Conservation (phyloP, 1,140 invertebrate species). For the Geopemphigus sp. region DNA sequence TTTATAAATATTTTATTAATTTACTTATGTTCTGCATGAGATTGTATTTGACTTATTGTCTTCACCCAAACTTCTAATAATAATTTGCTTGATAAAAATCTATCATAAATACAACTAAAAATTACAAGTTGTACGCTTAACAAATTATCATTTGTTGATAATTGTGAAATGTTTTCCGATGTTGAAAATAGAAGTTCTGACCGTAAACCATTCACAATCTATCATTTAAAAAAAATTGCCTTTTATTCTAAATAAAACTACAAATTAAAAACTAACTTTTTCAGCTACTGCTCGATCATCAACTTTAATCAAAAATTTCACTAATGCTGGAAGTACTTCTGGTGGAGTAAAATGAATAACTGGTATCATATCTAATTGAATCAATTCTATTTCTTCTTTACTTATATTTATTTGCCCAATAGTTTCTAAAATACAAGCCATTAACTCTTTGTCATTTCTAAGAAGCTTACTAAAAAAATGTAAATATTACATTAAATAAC, state of each 20-base stretch:
- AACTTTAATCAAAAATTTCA: constrained; percentile 51
- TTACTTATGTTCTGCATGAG: constrained; percentile 52
- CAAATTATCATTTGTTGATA: constrained; percentile 3
- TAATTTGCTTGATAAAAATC: constrained; percentile 51
- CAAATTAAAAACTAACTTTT: constrained; percentile 36
- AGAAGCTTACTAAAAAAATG: constrained; percentile 51
- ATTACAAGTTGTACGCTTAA: constrained; percentile 44
- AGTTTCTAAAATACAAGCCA: constrained; percentile 51
- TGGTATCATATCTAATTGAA: constrained; percentile 50
- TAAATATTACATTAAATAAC: background rate
- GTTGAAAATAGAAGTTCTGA: constrained; percentile 47
- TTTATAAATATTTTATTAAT: constrained; percentile 5
- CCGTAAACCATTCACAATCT: constrained; percentile 51
- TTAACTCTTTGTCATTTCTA: constrained; percentile 50
- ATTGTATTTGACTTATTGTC: constrained; percentile 52
- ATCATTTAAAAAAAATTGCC: background rate
- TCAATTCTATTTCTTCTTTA: constrained; percentile 49
- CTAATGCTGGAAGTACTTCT: constrained; percentile 51
- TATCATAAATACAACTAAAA: constrained; percentile 48
- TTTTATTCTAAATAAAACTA: background rate
- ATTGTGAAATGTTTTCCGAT: constrained; percentile 8
- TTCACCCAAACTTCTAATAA: constrained; percentile 53
- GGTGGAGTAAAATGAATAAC: constrained; percentile 48
- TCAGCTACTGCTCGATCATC: constrained; percentile 48
- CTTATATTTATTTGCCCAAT: constrained; percentile 51